Conservation (phyloP, 1,140 invertebrate genomes). For the Helicoverpa zea region DNA sequence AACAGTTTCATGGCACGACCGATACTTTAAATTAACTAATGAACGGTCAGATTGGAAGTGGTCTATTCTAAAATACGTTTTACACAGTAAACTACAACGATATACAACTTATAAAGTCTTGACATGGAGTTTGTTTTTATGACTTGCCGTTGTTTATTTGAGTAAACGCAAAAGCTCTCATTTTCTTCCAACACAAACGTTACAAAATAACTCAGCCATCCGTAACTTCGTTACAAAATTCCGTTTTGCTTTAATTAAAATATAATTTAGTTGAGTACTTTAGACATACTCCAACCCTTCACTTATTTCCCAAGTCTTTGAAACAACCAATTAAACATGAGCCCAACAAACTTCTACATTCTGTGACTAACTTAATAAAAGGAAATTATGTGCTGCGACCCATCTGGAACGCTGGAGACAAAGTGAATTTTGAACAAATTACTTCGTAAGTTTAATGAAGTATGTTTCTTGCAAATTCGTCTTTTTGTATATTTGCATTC, state of each 20-base stretch:
- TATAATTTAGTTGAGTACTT: constrained; percentile 44
- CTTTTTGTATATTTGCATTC: constrained; percentile 34
- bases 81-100: background rate
- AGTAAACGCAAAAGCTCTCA: background rate
- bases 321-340: constrained; percentile 75
- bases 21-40: constrained; percentile 3
- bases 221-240: constrained; percentile 26
- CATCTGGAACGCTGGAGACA: constrained; percentile 78
- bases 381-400: constrained; percentile 80
- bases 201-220: constrained; percentile 12
- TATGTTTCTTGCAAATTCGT: constrained; percentile 66
- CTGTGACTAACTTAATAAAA: constrained; percentile 80
- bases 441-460: constrained; percentile 81
- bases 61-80: background rate
- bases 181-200: too few species aligned
- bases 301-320: constrained; percentile 59
- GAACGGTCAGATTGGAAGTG: background rate
- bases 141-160: background rate
- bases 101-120: too few species aligned
- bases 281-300: constrained; percentile 37
- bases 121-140: too few species aligned
- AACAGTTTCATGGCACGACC: background rate
- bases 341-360: constrained; percentile 76
- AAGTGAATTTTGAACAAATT: constrained; percentile 84
- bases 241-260: constrained; percentile 36